Evolutionary conservation across 2,888 invertebrate species (phyloP).

Genomic region (Stenurella melanura): DNA sequence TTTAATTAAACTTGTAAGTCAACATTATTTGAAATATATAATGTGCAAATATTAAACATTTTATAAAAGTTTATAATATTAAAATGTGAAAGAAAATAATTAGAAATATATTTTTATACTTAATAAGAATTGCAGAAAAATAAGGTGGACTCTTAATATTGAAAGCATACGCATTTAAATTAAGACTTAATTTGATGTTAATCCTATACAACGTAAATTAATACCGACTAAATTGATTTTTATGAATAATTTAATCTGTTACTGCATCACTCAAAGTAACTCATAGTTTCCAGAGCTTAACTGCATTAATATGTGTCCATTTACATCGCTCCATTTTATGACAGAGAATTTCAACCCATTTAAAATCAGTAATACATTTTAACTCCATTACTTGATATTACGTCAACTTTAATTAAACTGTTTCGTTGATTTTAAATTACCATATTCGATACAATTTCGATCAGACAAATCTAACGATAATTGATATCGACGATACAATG

Average conservation of each 20-base stretch:
- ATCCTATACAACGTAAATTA: not conserved
- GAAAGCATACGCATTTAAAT: too few species aligned
- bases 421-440: not conserved
- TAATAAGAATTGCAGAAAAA: too few species aligned
- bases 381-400: slow-evolving; percentile 13
- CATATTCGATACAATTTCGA: not conserved
- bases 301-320: slow-evolving; percentile 14
- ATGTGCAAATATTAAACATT: too few species aligned
- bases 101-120: too few species aligned
- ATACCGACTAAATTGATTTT: not conserved
- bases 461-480: not conserved
- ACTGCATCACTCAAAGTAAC: slow-evolving; percentile 19
- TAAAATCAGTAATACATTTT: not conserved
- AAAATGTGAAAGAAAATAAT: too few species aligned
- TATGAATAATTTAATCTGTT: not conserved
- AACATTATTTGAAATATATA: too few species aligned
- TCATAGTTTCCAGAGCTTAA: slow-evolving; percentile 17
- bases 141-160: too few species aligned
- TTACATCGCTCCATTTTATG: slow-evolving; percentile 8
- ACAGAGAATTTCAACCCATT: slow-evolving; percentile 1
- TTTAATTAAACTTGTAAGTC: too few species aligned
- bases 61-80: too few species aligned
- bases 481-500: not conserved
- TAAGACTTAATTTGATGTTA: not conserved
- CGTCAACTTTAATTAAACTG: not conserved